A percentile compares a stretch with the other conserved stretches of the same genome.
These are phyloP conservation scores for Rhodophaea formosa DNA, from an alignment of 2,888 invertebrate genomes.

Conservation along the genomic window DNA sequence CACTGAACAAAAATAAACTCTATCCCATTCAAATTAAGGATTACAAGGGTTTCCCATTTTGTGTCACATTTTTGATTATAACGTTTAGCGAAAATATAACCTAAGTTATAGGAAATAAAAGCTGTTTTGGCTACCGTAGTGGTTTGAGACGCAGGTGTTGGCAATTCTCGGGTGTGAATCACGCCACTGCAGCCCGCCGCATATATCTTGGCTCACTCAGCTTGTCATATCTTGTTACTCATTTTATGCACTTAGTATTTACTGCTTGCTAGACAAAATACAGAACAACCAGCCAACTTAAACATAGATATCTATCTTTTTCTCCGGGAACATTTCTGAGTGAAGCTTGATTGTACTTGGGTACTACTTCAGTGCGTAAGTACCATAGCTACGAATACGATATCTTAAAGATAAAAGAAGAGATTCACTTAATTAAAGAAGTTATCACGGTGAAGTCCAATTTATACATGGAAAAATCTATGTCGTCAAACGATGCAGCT, in stretches of 20 bases:
- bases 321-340: too few species aligned
- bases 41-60: conserved; percentile 50
- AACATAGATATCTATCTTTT: too few species aligned
- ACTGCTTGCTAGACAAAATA: conserved; percentile 25
- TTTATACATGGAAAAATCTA: too few species aligned
- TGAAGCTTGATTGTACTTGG: too few species aligned
- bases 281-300: conserved; percentile 23
- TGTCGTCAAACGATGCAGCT: too few species aligned
- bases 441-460: too few species aligned
- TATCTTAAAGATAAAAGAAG: too few species aligned
- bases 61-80: conserved; percentile 48
- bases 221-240: conserved; percentile 57
- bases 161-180: conserved; percentile 66
- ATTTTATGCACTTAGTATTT: conserved; percentile 48
- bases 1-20: conserved; percentile 57
- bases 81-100: conserved; percentile 33
- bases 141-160: conserved; percentile 58
- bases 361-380: too few species aligned
- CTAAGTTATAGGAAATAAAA: conserved; percentile 33
- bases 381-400: too few species aligned
- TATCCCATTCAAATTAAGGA: conserved; percentile 50
- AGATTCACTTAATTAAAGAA: too few species aligned
- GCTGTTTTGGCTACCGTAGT: conserved; percentile 32
- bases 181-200: conserved; percentile 64
- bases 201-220: conserved; percentile 68